Evolutionary conservation across 2,797 vertebrate species (phyloP).

Genomic region (Rhinichthys osculus): DNA sequence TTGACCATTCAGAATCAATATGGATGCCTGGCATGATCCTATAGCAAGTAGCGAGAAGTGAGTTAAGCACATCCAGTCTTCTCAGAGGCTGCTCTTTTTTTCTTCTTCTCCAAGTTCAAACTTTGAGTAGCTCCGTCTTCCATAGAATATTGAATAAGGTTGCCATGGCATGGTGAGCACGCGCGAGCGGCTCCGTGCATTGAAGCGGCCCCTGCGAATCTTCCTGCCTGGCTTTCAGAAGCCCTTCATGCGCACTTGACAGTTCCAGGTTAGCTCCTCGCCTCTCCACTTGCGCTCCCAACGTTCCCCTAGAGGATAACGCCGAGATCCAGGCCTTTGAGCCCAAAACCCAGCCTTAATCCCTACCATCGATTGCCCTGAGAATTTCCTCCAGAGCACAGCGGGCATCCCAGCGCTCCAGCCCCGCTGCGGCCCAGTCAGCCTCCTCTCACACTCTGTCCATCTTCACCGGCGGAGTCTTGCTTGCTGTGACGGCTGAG

Average conservation of each 20-base stretch:
- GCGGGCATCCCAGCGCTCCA: slow-evolving; percentile 69
- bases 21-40: slow-evolving; percentile 56
- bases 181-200: slow-evolving; percentile 53
- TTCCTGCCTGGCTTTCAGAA: slow-evolving; percentile 64
- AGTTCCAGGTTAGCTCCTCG: slow-evolving; percentile 82
- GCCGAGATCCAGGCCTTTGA: slow-evolving; percentile 83
- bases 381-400: slow-evolving; percentile 82
- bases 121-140: slow-evolving; percentile 54
- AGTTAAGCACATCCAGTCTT: slow-evolving; percentile 52
- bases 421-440: slow-evolving; percentile 59
- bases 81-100: slow-evolving; percentile 45
- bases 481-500: slow-evolving; percentile 30
- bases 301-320: slow-evolving; percentile 77
- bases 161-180: slow-evolving; percentile 53
- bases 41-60: slow-evolving; percentile 37
- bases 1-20: slow-evolving; percentile 72
- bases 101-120: slow-evolving; percentile 41
- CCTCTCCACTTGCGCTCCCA: slow-evolving; percentile 72
- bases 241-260: slow-evolving; percentile 78
- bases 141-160: slow-evolving; percentile 61
- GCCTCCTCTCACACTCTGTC: slow-evolving; percentile 31
- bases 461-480: slow-evolving; percentile 23
- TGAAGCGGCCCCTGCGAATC: slow-evolving; percentile 61
- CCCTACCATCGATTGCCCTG: slow-evolving; percentile 83
- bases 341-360: slow-evolving; percentile 83